Evolutionary conservation across 2,888 invertebrate species (phyloP), one percentile per base, ranked within the genome.

Genomic region (Rugalucina vietnamica): DNA sequence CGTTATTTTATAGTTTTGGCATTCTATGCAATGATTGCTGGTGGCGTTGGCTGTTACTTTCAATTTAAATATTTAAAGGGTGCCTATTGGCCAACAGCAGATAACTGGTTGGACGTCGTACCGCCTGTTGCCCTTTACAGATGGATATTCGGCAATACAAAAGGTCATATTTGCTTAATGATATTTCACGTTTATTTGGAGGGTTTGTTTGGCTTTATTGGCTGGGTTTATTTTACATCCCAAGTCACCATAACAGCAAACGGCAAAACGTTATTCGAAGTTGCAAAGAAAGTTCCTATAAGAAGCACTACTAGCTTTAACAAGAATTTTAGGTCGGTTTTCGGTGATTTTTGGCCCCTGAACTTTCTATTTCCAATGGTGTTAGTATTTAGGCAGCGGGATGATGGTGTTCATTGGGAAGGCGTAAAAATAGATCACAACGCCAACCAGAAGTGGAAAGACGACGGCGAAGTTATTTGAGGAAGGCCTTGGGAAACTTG

Each of bases 311-410:
- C 85, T 37, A 82, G 81, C 12, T 21, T 87, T 21, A 82, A 80
- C 32, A 79, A 88, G 65, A 92, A 91, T 75, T 60, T 91, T n/a
- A 84, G 82, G 50, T 90, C 90, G 12, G 91, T 92, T 21, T 92
- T 92, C 73, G 92, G 92, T 2, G 90, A 91, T 71, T 92, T 89
- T 76, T 92, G 92, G 91, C 60, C 71, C 27, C 36, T 92, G 21
- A 92, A 91, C 81, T 92, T 92, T 60, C 75, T 92, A 1, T 89
- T 92, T 74, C 92, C 92, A 0, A 90, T 90, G 76, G 89, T 89
- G 57, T 72, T 92, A 27, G 76, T 92, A 21, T 92, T 92, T 72
- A 85, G 86, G 24, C 92, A 92, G 78, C 75, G 83, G 27, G 89
- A 89, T 69, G 90, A 91, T 76, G 92, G 92, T 0, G 78, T 87